A percentile compares a stretch with the other conserved stretches of the same genome.
These are phyloP conservation scores for Cepaea nemoralis DNA, from an alignment of 1,140 invertebrate genomes.

Conservation along the genomic window DNA sequence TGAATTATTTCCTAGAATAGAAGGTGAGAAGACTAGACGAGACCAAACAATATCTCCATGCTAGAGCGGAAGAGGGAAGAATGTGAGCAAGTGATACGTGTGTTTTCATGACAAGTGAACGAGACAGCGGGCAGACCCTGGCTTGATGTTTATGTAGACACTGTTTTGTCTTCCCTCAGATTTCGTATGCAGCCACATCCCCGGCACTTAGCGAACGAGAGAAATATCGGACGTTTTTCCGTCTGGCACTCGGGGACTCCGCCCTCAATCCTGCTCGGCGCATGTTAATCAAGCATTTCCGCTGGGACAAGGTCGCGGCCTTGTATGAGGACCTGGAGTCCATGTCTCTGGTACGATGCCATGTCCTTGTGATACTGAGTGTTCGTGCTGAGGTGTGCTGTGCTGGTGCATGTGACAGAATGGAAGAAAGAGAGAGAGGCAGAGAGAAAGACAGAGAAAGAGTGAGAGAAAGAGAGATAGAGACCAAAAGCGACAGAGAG, in stretches of 20 bases:
- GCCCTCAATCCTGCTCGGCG: constrained; percentile 88
- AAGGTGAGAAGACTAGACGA: too few species aligned
- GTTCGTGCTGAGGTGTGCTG: not conserved
- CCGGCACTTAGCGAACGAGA: constrained; percentile 86
- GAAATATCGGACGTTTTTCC: constrained; percentile 88
- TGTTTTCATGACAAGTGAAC: too few species aligned
- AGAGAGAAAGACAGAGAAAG: too few species aligned
- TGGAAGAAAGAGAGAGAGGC: too few species aligned
- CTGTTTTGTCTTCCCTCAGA: constrained; percentile 72
- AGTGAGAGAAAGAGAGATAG: too few species aligned
- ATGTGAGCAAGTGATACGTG: too few species aligned
- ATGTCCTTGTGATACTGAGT: not conserved
- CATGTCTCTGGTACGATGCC: constrained; percentile 80
- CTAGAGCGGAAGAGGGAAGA: too few species aligned
- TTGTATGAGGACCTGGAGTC: constrained; percentile 88
- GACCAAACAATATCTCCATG: too few species aligned
- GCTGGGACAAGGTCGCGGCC: constrained; percentile 88
- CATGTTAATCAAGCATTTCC: constrained; percentile 85
- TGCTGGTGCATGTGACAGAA: not conserved
- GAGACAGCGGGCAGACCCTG: too few species aligned
- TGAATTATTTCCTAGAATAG: too few species aligned
- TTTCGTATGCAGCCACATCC: constrained; percentile 88
- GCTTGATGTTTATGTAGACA: too few species aligned
- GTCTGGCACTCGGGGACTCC: constrained; percentile 87
- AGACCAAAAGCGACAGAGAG: too few species aligned